These are phyloP conservation scores for Dasyprocta punctata DNA, from an alignment of 2,113 vertebrate species.

Conservation along the genomic window DNA sequence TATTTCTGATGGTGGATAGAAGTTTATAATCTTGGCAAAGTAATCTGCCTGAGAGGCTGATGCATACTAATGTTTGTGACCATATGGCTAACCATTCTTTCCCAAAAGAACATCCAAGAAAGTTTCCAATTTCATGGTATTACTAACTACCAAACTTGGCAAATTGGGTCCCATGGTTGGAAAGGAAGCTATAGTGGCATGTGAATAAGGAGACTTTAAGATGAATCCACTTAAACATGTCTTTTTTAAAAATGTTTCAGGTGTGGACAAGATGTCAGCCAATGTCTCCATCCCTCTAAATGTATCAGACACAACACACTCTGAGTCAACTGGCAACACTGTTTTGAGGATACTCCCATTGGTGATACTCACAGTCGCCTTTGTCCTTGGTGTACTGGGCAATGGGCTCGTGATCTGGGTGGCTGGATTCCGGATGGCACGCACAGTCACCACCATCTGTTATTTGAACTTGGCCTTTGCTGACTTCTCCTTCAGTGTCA, in stretches of 20 bases:
- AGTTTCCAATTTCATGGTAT: background rate
- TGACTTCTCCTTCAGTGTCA: conserved; percentile 90
- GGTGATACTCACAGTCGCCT: conserved; percentile 87
- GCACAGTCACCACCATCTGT: conserved; percentile 90
- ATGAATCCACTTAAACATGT: background rate
- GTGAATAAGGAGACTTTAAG: background rate
- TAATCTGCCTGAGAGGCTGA: background rate
- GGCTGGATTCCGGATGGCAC: conserved; percentile 91
- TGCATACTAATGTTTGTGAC: background rate
- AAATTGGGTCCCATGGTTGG: background rate
- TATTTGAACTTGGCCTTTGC: conserved; percentile 91
- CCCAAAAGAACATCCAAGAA: background rate
- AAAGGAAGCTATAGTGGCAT: background rate
- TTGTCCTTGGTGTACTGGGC: conserved; percentile 89
- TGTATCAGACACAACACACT: background rate
- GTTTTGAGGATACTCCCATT: conserved; percentile 84
- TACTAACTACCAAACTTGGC: background rate
- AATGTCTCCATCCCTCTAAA: background rate
- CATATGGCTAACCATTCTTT: background rate
- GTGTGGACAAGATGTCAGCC: conserved; percentile 61
- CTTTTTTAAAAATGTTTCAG: conserved; percentile 50
- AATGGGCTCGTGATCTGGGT: conserved; percentile 95
- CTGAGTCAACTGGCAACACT: conserved; percentile 10
- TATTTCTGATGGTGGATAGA: background rate
- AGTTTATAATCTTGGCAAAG: background rate